These are phyloP conservation scores for Halichondria panicea DNA, from an alignment of 37 sponge, comb jelly and placozoan species.

Conservation along the genomic window DNA sequence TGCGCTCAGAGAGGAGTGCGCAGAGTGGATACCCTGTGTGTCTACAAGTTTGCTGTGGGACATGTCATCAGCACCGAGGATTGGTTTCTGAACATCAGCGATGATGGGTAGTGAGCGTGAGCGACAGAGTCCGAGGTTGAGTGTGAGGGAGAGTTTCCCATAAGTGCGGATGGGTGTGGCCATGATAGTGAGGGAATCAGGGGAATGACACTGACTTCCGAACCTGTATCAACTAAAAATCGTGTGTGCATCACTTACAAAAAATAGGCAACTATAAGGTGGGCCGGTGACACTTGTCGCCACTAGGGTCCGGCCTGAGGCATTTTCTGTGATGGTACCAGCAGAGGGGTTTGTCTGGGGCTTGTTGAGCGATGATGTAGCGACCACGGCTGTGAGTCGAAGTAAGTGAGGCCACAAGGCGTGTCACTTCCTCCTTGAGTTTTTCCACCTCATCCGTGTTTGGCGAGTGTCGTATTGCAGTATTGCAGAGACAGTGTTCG, in stretches of 20 bases:
- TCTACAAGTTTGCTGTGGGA: constrained; percentile 10
- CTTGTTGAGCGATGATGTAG: no score
- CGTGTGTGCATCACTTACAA: constrained; percentile 8
- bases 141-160: constrained; percentile 58
- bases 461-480: not conserved
- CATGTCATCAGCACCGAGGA: constrained; percentile 74
- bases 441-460: no score
- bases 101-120: constrained; percentile 46
- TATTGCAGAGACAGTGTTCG: constrained; percentile 19
- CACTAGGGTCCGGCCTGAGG: constrained; percentile 47
- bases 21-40: constrained; percentile 18
- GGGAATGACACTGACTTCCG: constrained; percentile 54
- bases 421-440: no score
- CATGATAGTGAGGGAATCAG: constrained; percentile 23
- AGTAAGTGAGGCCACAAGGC: no score
- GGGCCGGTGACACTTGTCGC: constrained; percentile 70
- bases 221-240: constrained; percentile 53
- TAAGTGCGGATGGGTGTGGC: constrained; percentile 55
- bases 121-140: constrained; percentile 68
- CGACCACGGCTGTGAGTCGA: no score
- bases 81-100: constrained; percentile 67
- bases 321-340: constrained; percentile 45
- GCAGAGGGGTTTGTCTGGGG: constrained; percentile 7
- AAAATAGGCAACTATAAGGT: constrained; percentile 12
- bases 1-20: constrained; percentile 1